Evolutionary conservation across 2,797 vertebrate species (phyloP).

Genomic region (Intellagama lesueurii): DNA sequence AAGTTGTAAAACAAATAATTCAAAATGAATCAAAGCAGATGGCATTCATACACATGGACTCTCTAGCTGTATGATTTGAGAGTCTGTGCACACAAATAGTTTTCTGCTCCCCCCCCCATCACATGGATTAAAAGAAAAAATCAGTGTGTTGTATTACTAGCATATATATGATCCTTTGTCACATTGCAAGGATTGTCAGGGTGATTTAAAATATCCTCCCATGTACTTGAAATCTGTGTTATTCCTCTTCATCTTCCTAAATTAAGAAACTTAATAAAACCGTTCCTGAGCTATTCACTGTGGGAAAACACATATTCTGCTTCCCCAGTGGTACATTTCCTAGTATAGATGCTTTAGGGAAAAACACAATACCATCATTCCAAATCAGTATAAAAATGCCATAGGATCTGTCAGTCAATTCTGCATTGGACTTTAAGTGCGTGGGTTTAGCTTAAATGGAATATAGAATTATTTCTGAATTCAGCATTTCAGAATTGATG

Average conservation of each 20-base stretch:
- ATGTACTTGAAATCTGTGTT: background rate
- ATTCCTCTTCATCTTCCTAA: background rate
- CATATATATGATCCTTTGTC: background rate
- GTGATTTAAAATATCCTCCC: background rate
- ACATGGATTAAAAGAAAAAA: background rate
- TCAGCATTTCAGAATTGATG: background rate
- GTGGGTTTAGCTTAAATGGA: background rate
- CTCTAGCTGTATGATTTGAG: background rate
- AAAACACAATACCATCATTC: background rate
- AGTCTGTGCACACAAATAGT: background rate
- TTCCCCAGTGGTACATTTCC: background rate
- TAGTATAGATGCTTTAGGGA: background rate
- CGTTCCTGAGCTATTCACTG: background rate
- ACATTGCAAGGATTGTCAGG: background rate
- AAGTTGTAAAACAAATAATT: too few relatives aligned
- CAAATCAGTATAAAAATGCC: background rate
- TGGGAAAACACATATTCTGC: background rate
- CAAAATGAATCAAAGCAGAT: too few relatives aligned
- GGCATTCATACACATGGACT: too few relatives aligned
- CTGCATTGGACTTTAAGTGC: background rate
- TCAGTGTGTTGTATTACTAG: background rate
- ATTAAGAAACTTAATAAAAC: background rate
- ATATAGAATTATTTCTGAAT: constrained; percentile 7
- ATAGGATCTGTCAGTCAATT: background rate
- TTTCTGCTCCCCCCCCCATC: background rate